Evolutionary conservation across 2,888 invertebrate species (phyloP).

Genomic region (Pomacea canaliculata): DNA sequence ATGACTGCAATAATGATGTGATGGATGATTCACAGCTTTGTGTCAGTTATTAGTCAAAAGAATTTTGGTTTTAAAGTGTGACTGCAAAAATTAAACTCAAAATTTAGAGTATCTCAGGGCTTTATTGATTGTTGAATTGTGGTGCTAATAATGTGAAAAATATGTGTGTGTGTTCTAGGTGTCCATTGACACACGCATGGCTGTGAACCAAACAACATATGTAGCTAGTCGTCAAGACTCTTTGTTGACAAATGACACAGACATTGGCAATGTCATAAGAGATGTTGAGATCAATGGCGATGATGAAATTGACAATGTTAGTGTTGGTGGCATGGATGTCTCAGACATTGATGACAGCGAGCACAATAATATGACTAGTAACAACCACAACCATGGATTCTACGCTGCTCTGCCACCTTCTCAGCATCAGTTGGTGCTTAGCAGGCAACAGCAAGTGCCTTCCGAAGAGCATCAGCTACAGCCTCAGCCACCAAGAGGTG

Average conservation of each 20-base stretch:
- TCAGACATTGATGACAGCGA: constrained; percentile 46
- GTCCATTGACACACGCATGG: constrained; percentile 26
- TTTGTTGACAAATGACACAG: constrained; percentile 29
- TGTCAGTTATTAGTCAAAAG: no score
- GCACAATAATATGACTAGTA: not conserved
- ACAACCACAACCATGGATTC: not conserved
- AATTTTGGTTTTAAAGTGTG: no score
- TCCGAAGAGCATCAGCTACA: constrained; percentile 5
- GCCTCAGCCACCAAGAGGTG: constrained; percentile 9
- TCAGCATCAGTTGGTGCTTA: not conserved
- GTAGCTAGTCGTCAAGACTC: constrained; percentile 30
- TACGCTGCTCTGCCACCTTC: not conserved
- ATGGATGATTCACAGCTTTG: no score
- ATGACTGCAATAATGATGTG: no score
- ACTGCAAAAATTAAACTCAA: no score
- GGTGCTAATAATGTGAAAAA: no score
- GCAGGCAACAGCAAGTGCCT: constrained; percentile 9
- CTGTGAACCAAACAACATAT: constrained; percentile 25
- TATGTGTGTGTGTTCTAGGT: constrained; percentile 16
- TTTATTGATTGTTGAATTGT: no score
- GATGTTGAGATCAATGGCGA: constrained; percentile 29
- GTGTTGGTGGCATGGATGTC: constrained; percentile 67
- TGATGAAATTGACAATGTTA: constrained; percentile 61
- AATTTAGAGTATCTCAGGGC: no score
- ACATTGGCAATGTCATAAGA: constrained; percentile 15